A percentile compares a stretch with the other conserved stretches of the same genome.
Evolutionary conservation across 2,113 vertebrate species (phyloP).

Genomic region (Elanus axillaris): DNA sequence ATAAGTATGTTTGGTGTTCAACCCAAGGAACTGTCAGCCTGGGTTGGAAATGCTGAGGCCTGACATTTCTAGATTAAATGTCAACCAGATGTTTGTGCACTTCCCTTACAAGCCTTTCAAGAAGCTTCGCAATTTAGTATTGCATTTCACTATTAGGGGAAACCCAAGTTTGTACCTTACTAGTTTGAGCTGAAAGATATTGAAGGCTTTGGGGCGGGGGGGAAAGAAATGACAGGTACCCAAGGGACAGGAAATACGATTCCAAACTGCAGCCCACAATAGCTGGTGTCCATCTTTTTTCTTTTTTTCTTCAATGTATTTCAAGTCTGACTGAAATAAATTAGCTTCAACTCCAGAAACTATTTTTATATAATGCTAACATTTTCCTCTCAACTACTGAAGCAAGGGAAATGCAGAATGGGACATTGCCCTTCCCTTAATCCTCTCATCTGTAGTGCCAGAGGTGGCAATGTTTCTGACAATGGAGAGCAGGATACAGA

Average conservation of each 20-base stretch:
- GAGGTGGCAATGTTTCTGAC: not conserved
- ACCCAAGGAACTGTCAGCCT: slow-evolving; percentile 35
- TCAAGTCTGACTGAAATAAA: not conserved
- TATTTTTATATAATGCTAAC: not conserved
- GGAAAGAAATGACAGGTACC: not conserved
- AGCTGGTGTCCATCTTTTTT: not conserved
- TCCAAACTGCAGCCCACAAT: not conserved
- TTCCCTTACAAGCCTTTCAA: slow-evolving; percentile 18
- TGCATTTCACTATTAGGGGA: slow-evolving; percentile 16
- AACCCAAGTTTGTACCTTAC: not conserved
- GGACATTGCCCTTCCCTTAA: not conserved
- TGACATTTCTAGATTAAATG: slow-evolving; percentile 61
- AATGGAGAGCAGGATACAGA: not conserved
- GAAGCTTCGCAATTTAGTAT: not conserved
- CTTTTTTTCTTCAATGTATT: not conserved
- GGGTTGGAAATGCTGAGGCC: slow-evolving; percentile 44
- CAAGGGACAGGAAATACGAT: not conserved
- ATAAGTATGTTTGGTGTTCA: not conserved
- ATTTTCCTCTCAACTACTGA: not conserved
- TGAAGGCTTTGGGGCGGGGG: not conserved
- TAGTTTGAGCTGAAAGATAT: not conserved
- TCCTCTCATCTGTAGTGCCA: not conserved
- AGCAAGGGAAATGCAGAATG: not conserved
- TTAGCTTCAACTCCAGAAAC: not conserved
- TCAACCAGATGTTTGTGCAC: slow-evolving; percentile 43